Evolutionary conservation across 2,888 invertebrate species (phyloP).

Genomic region (Amblyjoppa fuscipennis): DNA sequence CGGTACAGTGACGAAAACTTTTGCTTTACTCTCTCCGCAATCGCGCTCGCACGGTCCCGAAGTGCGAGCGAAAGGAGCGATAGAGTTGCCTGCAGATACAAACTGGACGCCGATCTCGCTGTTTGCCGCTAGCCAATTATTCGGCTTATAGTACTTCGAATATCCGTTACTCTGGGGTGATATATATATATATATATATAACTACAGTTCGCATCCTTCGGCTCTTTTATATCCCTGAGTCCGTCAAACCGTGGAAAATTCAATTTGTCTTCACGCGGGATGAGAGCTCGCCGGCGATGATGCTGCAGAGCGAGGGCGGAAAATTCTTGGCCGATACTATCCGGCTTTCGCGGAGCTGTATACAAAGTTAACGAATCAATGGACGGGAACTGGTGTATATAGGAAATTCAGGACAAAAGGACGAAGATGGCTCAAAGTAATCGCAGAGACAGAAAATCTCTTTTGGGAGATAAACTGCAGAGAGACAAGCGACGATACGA

Average conservation of each 20-base stretch:
- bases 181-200: neutral
- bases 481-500: neutral
- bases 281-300: constrained; percentile 61
- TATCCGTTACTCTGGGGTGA: constrained; percentile 25
- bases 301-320: constrained; percentile 15
- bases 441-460: neutral
- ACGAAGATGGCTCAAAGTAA: neutral
- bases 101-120: constrained; percentile 61
- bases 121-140: constrained; percentile 71
- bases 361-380: constrained; percentile 62
- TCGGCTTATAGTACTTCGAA: constrained; percentile 60
- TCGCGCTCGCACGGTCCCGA: neutral
- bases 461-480: neutral
- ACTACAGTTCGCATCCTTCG: neutral
- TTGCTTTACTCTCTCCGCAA: constrained; percentile 27
- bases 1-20: constrained; percentile 44
- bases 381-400: constrained; percentile 19
- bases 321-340: constrained; percentile 43
- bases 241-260: constrained; percentile 70
- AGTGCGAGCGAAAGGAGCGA: constrained; percentile 6
- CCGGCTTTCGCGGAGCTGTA: constrained; percentile 26
- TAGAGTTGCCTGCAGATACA: constrained; percentile 43
- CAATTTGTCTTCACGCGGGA: constrained; percentile 70
- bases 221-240: constrained; percentile 37
- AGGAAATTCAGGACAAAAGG: constrained; percentile 19